These are phyloP conservation scores for Bilobella aurantiaca DNA, from an alignment of 1,140 invertebrate species.

Conservation along the genomic window DNA sequence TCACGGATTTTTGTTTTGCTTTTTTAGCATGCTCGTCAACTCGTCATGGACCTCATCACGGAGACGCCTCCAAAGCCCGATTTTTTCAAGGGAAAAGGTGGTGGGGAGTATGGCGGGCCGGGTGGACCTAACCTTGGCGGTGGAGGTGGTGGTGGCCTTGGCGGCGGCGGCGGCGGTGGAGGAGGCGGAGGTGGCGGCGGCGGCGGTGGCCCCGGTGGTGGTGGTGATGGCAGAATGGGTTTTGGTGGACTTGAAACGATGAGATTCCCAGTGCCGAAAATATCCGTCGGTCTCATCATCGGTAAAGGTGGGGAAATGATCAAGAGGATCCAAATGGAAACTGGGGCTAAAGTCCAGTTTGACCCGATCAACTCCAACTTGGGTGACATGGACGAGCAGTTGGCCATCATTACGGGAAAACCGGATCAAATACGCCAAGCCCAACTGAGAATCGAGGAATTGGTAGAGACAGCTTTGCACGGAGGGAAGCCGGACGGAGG, in stretches of 20 bases:
- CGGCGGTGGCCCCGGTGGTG: slow-evolving; percentile 33
- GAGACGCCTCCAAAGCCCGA: slow-evolving; percentile 30
- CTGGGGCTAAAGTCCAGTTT: slow-evolving; percentile 40
- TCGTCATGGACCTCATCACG: slow-evolving; percentile 50
- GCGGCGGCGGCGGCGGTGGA: no score
- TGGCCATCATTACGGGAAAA: slow-evolving; percentile 35
- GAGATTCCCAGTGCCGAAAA: slow-evolving; percentile 35
- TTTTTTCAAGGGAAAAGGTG: slow-evolving; percentile 33
- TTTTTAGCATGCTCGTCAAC: slow-evolving; percentile 70
- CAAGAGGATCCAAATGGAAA: slow-evolving; percentile 74
- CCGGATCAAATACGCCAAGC: slow-evolving; percentile 33
- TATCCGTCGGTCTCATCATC: slow-evolving; percentile 65
- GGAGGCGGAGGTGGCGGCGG: slow-evolving; percentile 46
- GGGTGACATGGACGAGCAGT: slow-evolving; percentile 35
- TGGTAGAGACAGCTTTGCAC: not conserved
- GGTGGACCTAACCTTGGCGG: no score
- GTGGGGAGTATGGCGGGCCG: no score
- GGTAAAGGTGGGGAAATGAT: slow-evolving; percentile 89
- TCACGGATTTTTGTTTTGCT: not conserved
- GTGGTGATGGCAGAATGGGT: no score
- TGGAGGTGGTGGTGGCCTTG: no score
- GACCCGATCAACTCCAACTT: slow-evolving; percentile 33
- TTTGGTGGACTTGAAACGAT: slow-evolving; percentile 37
- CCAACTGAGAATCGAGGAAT: slow-evolving; percentile 10
- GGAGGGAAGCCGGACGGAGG: slow-evolving; percentile 41